Evolutionary conservation across 35 echinoderm and acorn worm species (phyloP), one percentile per base, ranked within the genome.

Genomic region (Heliocidaris tuberculata): DNA sequence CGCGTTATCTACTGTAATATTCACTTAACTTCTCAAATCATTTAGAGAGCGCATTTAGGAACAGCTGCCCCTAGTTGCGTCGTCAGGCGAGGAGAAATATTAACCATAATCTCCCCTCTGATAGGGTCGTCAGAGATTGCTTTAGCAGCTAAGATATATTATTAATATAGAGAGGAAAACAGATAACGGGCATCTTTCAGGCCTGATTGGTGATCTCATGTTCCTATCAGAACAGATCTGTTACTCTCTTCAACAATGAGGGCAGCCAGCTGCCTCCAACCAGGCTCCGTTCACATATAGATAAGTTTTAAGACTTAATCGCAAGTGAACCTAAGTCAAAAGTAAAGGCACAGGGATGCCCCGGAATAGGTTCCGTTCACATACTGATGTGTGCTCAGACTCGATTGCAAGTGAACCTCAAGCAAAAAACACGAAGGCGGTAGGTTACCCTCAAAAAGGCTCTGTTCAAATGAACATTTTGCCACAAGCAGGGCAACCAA

Each of bases 121-220:
- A 78, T 78, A 78, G 65, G 65, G 65, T 78, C 65, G 27, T 78
- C 65, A 21, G 87, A 89, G 87, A 89, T 89, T 48, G 87, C 12
- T 32, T 48, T 15, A 89, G 32, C 87, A 89, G 87, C 32, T 89
- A 42, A 89, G 87, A 32, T 47, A 48, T 32, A 48, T 89, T 89
- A 89, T 89, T 89, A 89, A 89, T 89, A 48, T 48, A 27, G 47
- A 48, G 32, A 89, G 87, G 87, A 89, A 89, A 21, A 16, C 30
- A 89, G 87, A 89, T 89, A 89, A 89, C 31, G 35, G 47, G 31
- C 31, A 89, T 89, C 87, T 48, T 89, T 89, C 87, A 48, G 31
- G 47, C 87, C 17, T 78, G 65, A 78, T 78, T 78, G 65, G 65
- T 78, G 65, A 78, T 78, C 65, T 78, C 65, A 78, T 78, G 65